phyloP scores from a whole-genome alignment of 2,113 vertebrate species.

The Tretioscincus oriximinensis region DNA sequence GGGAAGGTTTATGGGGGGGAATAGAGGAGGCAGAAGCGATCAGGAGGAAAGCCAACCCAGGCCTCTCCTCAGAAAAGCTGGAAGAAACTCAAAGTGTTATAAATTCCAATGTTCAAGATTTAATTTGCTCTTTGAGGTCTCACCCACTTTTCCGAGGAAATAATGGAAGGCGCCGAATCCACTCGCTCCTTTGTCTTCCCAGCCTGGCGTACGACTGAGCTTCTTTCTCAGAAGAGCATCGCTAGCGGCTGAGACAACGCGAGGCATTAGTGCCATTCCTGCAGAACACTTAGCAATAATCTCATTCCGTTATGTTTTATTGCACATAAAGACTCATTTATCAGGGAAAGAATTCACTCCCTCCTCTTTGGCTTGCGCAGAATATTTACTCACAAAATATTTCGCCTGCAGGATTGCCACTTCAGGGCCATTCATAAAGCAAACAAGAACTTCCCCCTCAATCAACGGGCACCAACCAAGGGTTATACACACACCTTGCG shows the following conservation, averaged over 20 bases:
- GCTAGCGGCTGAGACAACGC: background rate
- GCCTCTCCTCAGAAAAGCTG: background rate
- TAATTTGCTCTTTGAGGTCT: conserved; percentile 2
- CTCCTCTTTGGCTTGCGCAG: background rate
- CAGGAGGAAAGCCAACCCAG: background rate
- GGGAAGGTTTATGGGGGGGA: background rate
- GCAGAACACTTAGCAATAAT: background rate
- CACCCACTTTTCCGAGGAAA: conserved; percentile 9
- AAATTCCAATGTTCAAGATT: conserved; percentile 4
- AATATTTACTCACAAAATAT: background rate
- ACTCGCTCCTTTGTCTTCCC: background rate
- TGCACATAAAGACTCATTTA: background rate
- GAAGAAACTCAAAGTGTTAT: conserved; percentile 1
- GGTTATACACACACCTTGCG: too few species aligned
- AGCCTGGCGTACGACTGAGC: background rate
- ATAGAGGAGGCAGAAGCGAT: background rate
- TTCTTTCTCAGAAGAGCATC: background rate
- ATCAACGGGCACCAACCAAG: too few species aligned
- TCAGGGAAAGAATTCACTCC: background rate
- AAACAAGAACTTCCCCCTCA: background rate
- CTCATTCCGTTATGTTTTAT: background rate
- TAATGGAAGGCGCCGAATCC: background rate
- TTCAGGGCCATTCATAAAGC: background rate
- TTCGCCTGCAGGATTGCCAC: background rate
- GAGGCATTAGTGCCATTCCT: background rate